phyloP scores from a whole-genome alignment of 2,888 invertebrate genomes.

The Habrosyne pyritoides region DNA sequence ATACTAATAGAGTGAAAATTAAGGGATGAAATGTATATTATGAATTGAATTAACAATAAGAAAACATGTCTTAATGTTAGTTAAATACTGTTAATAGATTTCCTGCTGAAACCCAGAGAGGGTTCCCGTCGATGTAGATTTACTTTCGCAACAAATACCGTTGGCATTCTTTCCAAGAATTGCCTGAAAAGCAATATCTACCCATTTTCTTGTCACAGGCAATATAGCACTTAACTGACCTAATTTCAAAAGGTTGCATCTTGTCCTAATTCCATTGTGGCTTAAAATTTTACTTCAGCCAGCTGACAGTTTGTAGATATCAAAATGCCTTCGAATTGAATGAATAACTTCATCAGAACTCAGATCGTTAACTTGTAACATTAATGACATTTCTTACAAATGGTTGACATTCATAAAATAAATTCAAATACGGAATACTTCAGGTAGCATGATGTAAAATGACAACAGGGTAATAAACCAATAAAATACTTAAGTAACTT shows the following conservation, averaged over 20 bases:
- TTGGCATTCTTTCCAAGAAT: slow-evolving; percentile 18
- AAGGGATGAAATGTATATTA: no score
- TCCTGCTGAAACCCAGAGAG: no score
- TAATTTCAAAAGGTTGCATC: slow-evolving; percentile 69
- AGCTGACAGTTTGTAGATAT: slow-evolving; percentile 8
- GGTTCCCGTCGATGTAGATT: no score
- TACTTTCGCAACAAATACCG: neutral
- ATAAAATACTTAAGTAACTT: neutral
- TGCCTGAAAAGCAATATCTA: slow-evolving; percentile 32
- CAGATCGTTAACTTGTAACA: neutral
- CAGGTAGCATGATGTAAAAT: neutral
- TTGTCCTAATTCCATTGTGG: slow-evolving; percentile 63
- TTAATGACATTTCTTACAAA: neutral
- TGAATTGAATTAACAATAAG: no score
- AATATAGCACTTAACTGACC: slow-evolving; percentile 64
- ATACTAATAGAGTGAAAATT: no score
- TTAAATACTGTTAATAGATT: no score
- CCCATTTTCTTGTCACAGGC: slow-evolving; percentile 31
- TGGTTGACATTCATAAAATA: no score
- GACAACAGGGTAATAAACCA: neutral
- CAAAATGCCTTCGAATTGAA: slow-evolving; percentile 16
- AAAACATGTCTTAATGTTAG: no score
- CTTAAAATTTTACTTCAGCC: slow-evolving; percentile 46
- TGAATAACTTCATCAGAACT: neutral
- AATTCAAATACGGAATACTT: neutral